Base-by-base conservation (phyloP, 2,113 vertebrate genomes). In the Nothobranchius kuhntae region DNA sequence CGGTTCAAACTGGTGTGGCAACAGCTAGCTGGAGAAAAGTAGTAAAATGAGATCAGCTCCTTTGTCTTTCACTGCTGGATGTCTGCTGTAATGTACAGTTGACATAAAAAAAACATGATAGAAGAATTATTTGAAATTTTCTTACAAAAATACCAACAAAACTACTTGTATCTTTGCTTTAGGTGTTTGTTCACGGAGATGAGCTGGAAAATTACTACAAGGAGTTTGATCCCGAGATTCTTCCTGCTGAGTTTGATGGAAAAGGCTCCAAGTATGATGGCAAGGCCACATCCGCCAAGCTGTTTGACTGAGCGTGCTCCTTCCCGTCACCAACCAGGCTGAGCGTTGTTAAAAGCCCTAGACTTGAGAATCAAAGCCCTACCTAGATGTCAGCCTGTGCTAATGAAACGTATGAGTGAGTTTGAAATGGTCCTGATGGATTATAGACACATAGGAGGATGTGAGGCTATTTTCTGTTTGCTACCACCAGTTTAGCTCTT, bases 181-280 rank as follows among this genome's bases (percentile, higher is more conserved):
- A 99, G 98, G 95, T 99, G 65, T 96, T 95, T 46, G 94, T 99
- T 62, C 96, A 99, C 0, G 96, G 98, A 7, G 97, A 99, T 11
- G 96, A 99, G 84, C 91, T 98, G 76, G 94, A 96, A 4, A 83
- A 71, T 80, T 98, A 98, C 89, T 96, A 94, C 91, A 95, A 94
- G 87, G 98, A 99, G 90, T 95, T 99, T 0, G 96, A 98, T 0
- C 86, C 92, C 0, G 94, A 96, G 78, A 99, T 96, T 85, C 88
- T 99, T 69, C 98, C 98, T 0, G 81, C 93, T 3, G 96, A 99
- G 71, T 98, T 98, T 14, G 95, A 96, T 14, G 98, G 98, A 30
- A 96, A 93, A 24, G 88, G 92, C 56, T 86, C 94, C 65, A 95
- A 95, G 68, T 99, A 99, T 0, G 94, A 99, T 0, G 98, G 97